phyloP scores from a whole-genome alignment of 2,113 vertebrate genomes.

The Chloropsis cyanopogon region DNA sequence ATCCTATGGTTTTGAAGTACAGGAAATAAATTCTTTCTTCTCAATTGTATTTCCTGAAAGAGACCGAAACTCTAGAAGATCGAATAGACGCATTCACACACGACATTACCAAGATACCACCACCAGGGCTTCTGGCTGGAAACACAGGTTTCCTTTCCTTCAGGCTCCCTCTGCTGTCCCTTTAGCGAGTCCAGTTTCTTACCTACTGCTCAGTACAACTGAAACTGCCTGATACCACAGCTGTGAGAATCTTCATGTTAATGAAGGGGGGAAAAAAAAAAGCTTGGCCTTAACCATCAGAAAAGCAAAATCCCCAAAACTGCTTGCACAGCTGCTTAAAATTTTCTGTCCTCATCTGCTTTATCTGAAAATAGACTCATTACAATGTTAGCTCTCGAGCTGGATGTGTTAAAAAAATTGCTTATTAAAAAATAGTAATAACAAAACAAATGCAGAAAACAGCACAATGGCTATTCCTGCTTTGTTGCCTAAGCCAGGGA shows the following conservation, averaged over 20 bases:
- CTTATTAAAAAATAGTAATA: not conserved
- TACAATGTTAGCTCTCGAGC: not conserved
- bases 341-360: not conserved
- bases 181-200: not conserved
- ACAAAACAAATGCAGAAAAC: not conserved
- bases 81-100: not conserved
- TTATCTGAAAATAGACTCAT: not conserved
- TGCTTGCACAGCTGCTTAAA: not conserved
- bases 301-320: not conserved
- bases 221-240: not conserved
- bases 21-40: not conserved
- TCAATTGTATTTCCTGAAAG: not conserved
- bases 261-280: not conserved
- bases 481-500: not conserved
- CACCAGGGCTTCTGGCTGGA: not conserved
- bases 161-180: conserved; percentile 28
- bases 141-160: not conserved
- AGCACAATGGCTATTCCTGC: not conserved
- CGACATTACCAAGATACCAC: not conserved
- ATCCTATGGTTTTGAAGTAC: not conserved
- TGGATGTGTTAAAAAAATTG: not conserved
- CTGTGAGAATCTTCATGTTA: not conserved
- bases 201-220: not conserved
- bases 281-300: not conserved
- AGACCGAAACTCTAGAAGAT: not conserved